Evolutionary conservation across 1,140 invertebrate species (phyloP), one percentile per base, ranked within the genome.

Genomic region (Cherax destructor): DNA sequence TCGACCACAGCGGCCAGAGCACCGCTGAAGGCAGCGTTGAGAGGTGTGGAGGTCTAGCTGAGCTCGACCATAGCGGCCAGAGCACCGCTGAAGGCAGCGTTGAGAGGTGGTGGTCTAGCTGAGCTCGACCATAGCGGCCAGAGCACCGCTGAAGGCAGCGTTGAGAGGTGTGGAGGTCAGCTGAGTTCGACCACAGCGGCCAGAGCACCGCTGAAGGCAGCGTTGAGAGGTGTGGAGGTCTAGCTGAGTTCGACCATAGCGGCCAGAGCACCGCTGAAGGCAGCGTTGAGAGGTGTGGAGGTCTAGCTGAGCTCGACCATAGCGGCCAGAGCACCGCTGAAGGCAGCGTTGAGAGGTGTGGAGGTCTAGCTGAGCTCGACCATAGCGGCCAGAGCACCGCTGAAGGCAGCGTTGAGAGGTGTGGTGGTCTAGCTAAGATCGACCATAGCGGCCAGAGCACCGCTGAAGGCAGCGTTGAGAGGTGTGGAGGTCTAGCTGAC

Each of bases 321-420:
- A 50, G 47, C 79, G 0, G 79, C 79, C 49, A 81, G 50, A 24
- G 79, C 79, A 3, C 79, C 79, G 7, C 49, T 81, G 16, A 56
- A 52, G 47, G 47, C 79, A 18, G 79, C 79, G 50, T 81, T 81
- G 79, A n/a, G n/a, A n/a, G n/a, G n/a, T n/a, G n/a, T n/a, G n/a
- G n/a, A n/a, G n/a, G n/a, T n/a, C n/a, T n/a, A 81, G 79, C 79
- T 81, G 13, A 81, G 9, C 49, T 81, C 79, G 4, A 81, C 50
- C 49, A 81, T 13, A 50, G 47, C 79, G 0, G 79, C 79, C 49
- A 81, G 50, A 24, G 79, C 79, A 3, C 79, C 79, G 7, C 49
- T 81, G 16, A 56, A 52, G 47, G 47, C 79, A 18, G 79, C 79
- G 50, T 81, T 81, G 79, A n/a, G n/a, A n/a, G n/a, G n/a, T 69